Evolutionary conservation across 1,140 invertebrate genomes (phyloP).

Genomic region (Mactra quadrangularis): DNA sequence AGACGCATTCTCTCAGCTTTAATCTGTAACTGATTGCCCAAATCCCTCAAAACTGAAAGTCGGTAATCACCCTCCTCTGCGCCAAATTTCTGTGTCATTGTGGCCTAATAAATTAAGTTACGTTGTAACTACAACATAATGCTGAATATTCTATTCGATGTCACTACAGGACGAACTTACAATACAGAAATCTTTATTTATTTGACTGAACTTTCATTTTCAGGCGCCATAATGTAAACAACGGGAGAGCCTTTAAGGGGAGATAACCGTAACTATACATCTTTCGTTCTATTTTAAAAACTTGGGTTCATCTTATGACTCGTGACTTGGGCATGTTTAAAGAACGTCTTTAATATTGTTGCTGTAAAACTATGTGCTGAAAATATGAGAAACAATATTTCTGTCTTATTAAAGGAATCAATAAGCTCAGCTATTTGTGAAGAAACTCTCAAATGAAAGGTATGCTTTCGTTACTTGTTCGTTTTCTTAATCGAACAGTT

Average conservation of each 20-base stretch:
- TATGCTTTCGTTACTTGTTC: too few relatives aligned
- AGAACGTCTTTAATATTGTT: neutral
- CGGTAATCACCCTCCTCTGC: conserved; percentile 2
- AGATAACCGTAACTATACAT: neutral
- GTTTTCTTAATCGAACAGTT: too few relatives aligned
- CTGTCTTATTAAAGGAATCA: neutral
- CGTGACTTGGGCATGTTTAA: neutral
- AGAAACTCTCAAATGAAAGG: too few relatives aligned
- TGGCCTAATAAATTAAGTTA: neutral
- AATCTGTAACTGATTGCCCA: conserved; percentile 44
- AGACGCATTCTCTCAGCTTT: conserved; percentile 55
- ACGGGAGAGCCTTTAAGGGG: neutral
- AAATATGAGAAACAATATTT: neutral
- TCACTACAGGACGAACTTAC: too few relatives aligned
- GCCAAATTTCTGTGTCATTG: conserved; percentile 11
- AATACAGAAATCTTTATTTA: too few relatives aligned
- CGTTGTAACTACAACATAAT: too few relatives aligned
- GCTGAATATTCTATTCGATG: too few relatives aligned
- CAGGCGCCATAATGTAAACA: conserved; percentile 39
- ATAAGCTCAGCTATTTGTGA: neutral
- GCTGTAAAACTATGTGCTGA: neutral
- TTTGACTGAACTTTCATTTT: conserved; percentile 1
- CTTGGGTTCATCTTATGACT: neutral
- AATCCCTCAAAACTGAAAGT: conserved; percentile 28
- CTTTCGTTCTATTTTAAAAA: neutral